phyloP scores from a whole-genome alignment of 2,797 vertebrate genomes.

The Gallirallus australis region DNA sequence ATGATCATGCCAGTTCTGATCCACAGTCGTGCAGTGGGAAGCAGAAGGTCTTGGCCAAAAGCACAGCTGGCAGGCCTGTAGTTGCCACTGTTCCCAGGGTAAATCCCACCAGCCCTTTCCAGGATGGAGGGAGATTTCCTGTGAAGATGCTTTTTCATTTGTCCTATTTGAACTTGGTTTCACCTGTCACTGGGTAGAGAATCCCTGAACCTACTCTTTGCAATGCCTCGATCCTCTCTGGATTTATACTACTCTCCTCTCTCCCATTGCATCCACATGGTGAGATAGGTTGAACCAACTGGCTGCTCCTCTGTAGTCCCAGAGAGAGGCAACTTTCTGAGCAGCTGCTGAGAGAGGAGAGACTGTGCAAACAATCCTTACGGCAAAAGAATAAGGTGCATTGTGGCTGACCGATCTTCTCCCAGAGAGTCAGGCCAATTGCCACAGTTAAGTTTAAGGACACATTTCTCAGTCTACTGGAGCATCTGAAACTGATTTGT shows the following conservation, averaged over 20 bases:
- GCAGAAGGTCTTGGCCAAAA: background rate
- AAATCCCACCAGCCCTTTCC: background rate
- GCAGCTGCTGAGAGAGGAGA: background rate
- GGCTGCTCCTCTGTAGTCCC: background rate
- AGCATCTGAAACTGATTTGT: background rate
- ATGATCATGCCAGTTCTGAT: background rate
- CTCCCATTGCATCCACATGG: fast-evolving
- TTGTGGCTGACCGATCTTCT: background rate
- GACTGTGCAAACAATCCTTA: background rate
- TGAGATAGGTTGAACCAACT: background rate
- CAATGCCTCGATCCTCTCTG: background rate
- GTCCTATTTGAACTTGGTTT: background rate
- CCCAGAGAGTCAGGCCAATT: background rate
- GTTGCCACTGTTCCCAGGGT: background rate
- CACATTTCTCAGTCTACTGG: background rate
- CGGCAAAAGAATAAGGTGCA: background rate
- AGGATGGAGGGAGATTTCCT: background rate
- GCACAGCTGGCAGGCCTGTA: background rate
- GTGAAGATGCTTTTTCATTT: background rate
- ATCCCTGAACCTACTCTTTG: background rate
- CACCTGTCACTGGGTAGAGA: background rate
- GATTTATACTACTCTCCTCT: background rate
- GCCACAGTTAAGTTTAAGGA: background rate
- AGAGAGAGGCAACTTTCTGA: background rate
- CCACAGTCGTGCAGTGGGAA: background rate